These are phyloP conservation scores for Platysteira castanea DNA, from an alignment of 2,113 vertebrate species.

Conservation along the genomic window DNA sequence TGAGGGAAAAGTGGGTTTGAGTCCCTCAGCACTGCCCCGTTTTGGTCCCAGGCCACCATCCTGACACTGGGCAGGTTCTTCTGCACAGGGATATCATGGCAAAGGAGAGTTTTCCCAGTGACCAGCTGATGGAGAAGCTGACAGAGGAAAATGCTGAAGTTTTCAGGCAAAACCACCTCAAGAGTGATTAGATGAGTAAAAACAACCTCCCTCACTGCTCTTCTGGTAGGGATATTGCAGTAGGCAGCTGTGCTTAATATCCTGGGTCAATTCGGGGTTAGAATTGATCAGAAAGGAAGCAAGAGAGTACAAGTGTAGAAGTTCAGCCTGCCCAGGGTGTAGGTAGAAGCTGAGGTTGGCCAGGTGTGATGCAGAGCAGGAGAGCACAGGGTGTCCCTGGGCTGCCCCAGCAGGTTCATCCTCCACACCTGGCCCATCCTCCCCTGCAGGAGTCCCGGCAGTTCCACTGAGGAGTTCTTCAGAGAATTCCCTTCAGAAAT, in stretches of 20 bases:
- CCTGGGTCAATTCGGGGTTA: background rate
- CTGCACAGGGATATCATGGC: background rate
- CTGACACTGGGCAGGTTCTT: background rate
- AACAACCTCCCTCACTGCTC: fast-evolving
- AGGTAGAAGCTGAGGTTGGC: background rate
- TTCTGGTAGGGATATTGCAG: background rate
- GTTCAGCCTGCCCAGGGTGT: background rate
- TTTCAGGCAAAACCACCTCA: background rate
- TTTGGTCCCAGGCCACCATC: background rate
- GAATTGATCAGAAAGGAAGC: background rate
- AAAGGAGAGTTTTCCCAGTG: background rate
- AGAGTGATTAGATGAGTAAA: background rate
- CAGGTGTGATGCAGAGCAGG: background rate
- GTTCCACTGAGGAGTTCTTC: background rate
- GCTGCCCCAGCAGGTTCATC: background rate
- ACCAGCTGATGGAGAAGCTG: background rate
- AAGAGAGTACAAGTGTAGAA: background rate
- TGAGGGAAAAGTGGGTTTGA: background rate
- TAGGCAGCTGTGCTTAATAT: background rate
- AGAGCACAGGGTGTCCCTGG: background rate
- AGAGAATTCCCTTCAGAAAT: background rate
- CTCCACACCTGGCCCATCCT: fast-evolving
- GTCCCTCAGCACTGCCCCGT: background rate
- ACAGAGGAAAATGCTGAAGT: background rate
- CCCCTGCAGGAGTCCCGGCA: fast-evolving